Evolutionary conservation across 2,888 invertebrate genomes (phyloP).

Genomic region (Thereva unica): DNA sequence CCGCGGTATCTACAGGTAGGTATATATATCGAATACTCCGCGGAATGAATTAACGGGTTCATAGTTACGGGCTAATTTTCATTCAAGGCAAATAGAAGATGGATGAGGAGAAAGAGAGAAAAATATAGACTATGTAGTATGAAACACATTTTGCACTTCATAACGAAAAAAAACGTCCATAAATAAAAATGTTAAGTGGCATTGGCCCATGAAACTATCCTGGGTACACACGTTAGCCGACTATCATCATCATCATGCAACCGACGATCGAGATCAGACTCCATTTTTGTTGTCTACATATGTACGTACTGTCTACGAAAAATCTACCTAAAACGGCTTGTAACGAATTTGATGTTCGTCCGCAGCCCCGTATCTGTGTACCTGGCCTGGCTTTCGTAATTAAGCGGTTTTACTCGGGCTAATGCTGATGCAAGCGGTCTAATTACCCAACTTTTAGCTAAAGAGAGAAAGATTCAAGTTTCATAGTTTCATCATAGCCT

Average conservation of each 20-base stretch:
- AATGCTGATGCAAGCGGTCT: constrained; percentile 29
- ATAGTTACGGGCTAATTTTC: too few relatives aligned
- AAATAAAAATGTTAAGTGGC: constrained; percentile 25
- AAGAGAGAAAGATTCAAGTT: constrained; percentile 31
- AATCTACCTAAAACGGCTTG: not conserved
- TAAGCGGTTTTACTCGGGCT: constrained; percentile 19
- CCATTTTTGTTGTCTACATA: too few relatives aligned
- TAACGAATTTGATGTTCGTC: constrained; percentile 15
- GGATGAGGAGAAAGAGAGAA: too few relatives aligned
- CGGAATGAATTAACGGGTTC: too few relatives aligned
- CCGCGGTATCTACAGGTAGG: too few relatives aligned
- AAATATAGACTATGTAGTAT: too few relatives aligned
- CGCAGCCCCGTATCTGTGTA: not conserved
- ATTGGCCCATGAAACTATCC: constrained; percentile 22
- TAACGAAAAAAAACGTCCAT: not conserved
- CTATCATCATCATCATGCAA: constrained; percentile 8
- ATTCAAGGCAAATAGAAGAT: too few relatives aligned
- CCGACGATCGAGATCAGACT: not conserved
- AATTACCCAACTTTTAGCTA: constrained; percentile 23
- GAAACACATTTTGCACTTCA: too few relatives aligned
- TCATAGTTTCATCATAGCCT: constrained; percentile 24
- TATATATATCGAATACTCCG: too few relatives aligned
- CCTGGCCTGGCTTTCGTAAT: constrained; percentile 19
- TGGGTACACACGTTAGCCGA: not conserved
- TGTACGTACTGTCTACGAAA: too few relatives aligned